A percentile compares a stretch with the other conserved stretches of the same genome.
Evolutionary conservation across 2,797 vertebrate species (phyloP).

Genomic region (Limnodromus scolopaceus): DNA sequence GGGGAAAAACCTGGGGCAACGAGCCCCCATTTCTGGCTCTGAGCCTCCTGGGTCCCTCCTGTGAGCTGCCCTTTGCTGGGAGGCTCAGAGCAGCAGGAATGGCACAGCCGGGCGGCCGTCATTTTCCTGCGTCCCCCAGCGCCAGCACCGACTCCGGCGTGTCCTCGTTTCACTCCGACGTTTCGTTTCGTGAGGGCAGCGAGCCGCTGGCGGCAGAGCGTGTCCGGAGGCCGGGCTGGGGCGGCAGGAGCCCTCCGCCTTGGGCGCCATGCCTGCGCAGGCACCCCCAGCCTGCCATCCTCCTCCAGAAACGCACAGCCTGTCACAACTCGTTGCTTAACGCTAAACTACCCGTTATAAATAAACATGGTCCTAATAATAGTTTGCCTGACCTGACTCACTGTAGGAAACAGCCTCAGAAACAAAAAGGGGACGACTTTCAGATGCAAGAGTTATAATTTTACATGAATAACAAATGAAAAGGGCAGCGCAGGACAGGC

Average conservation of each 20-base stretch:
- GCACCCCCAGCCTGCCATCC: conserved; percentile 1
- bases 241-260: not conserved
- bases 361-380: conserved; percentile 76
- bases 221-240: not conserved
- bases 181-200: rapidly evolving
- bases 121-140: rapidly evolving
- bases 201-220: not conserved
- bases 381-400: conserved; percentile 66
- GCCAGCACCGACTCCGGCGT: rapidly evolving
- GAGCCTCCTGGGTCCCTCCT: rapidly evolving
- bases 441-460: conserved; percentile 20
- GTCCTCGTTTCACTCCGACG: not conserved
- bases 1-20: rapidly evolving
- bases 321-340: conserved; percentile 59
- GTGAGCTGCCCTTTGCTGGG: not conserved
- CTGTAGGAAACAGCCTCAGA: conserved; percentile 53
- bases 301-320: conserved; percentile 36
- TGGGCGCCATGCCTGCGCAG: not conserved
- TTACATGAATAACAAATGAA: conserved; percentile 52
- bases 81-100: rapidly evolving
- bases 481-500: conserved; percentile 46
- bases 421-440: conserved; percentile 61
- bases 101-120: rapidly evolving
- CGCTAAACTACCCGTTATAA: conserved; percentile 70
- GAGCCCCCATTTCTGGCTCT: not conserved